Percentiles rank a stretch among this genome's conserved stretches.
Conservation (phyloP, 2,113 vertebrate genomes). For the Microtus oregoni region DNA sequence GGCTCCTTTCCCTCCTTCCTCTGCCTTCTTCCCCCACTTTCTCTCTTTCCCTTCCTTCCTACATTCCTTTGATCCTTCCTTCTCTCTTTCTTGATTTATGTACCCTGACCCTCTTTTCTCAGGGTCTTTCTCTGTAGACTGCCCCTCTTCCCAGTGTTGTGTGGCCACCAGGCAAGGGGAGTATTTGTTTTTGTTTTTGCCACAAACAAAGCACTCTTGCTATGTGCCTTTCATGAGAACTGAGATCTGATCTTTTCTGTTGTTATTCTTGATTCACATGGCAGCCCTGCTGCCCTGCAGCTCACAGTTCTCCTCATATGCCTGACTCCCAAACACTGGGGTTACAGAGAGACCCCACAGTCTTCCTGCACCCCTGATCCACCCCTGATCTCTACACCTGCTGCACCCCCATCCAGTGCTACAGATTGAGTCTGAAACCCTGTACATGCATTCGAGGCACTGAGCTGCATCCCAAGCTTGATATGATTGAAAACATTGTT, state of each 20-base stretch:
- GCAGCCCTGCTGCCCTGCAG: background rate
- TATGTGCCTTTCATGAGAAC: background rate
- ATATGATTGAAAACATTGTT: background rate
- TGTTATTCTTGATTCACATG: background rate
- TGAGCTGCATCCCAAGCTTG: background rate
- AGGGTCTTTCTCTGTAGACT: background rate
- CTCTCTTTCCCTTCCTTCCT: background rate
- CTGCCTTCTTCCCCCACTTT: background rate
- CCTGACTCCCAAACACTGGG: background rate
- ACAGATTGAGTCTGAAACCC: too few relatives aligned
- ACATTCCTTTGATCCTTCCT: too few relatives aligned
- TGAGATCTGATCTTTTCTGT: background rate
- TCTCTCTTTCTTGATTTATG: background rate
- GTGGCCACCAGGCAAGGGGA: background rate
- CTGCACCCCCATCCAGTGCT: background rate
- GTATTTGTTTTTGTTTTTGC: background rate
- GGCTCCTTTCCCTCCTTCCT: background rate
- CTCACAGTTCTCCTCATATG: too few relatives aligned
- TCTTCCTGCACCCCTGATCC: too few relatives aligned
- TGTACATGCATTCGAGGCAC: background rate
- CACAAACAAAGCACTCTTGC: too few relatives aligned
- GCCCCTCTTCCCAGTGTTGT: background rate
- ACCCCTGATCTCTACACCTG: too few relatives aligned
- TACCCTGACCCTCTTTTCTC: background rate
- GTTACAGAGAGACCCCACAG: background rate